Base-by-base conservation (phyloP, 2,113 vertebrate species). In the Eublepharis macularius region DNA sequence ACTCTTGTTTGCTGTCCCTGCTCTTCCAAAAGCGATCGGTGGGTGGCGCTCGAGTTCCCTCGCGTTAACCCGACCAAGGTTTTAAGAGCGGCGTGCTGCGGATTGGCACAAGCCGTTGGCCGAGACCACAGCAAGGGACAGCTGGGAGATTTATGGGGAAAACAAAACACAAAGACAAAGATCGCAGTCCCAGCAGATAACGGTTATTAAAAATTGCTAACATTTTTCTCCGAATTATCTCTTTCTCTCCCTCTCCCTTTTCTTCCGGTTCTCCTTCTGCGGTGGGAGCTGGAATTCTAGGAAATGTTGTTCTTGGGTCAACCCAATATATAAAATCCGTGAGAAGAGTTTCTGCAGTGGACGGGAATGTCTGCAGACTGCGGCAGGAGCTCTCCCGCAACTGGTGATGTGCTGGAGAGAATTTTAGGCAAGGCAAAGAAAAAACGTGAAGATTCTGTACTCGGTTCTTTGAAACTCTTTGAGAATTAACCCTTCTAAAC, bases 41-140 rank as follows among this genome's bases (percentile, higher is more conserved):
- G 32, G 24, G 80, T 72, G 79, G 87, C 74, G 87, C 80, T 74
- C 19, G 34, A 85, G 77, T 7, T 72, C 78, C 1, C 49, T 49
- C 6, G 41, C 32, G n/a, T 0, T 45, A 43, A 39, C 4, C 45
- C 45, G 70, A 34, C 4, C 0, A 34, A 47, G 1, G 0, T 9
- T 66, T n/a, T 4, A 21, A 4, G 5, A 7, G 17, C 69, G 0
- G 1, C 19, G 60, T 2, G 45, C 2, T 8, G n/a, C 10, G 11
- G 45, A 5, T 24, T 34, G 75, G 29, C 47, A 54, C 5, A 54
- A 19, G 34, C 21, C 29, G 43, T 17, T 4, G 60, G 29, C 39
- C 45, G 51, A 63, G 32, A 29, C 39, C 69, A 12, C 14, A 51
- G 47, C 0, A 76, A 68, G 6, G 63, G 45, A n/a, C 41, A 80